A percentile compares a stretch with the other conserved stretches of the same genome.
Evolutionary conservation across 1,140 invertebrate genomes (phyloP).

Genomic region (Metopolophium dirhodum): DNA sequence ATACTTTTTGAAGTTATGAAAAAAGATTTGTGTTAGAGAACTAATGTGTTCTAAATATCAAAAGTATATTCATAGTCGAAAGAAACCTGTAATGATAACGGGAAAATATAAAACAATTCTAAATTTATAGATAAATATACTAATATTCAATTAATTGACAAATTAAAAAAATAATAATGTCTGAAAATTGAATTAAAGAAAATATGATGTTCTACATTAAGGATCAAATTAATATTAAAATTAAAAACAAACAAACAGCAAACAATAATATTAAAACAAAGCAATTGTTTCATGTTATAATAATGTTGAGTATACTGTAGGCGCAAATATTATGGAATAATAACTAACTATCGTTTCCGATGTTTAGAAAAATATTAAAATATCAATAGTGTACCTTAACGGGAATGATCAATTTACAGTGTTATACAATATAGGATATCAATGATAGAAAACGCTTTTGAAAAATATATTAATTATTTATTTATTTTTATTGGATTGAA

Average conservation of each 20-base stretch:
- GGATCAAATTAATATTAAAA: constrained; percentile 5
- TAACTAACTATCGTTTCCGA: not conserved
- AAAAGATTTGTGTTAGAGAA: not conserved
- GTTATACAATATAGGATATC: too few species aligned
- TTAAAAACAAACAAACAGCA: constrained; percentile 18
- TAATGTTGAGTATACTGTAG: not conserved
- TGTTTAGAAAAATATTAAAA: not conserved
- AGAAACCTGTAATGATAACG: not conserved
- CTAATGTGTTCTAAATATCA: not conserved
- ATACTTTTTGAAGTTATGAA: not conserved
- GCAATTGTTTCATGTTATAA: not conserved
- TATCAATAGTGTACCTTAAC: not conserved
- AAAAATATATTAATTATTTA: too few species aligned
- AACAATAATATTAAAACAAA: not conserved
- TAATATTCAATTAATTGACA: not conserved
- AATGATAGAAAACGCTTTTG: too few species aligned
- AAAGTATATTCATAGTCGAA: not conserved
- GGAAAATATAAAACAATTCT: not conserved
- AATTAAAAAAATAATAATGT: not conserved
- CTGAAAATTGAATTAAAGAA: not conserved
- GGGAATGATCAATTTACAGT: too few species aligned
- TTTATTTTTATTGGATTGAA: too few species aligned
- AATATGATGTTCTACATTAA: not conserved
- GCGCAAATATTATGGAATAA: not conserved
- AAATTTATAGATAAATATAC: not conserved